Evolutionary conservation across 2,888 invertebrate genomes (phyloP).

Genomic region (Axea sp.): DNA sequence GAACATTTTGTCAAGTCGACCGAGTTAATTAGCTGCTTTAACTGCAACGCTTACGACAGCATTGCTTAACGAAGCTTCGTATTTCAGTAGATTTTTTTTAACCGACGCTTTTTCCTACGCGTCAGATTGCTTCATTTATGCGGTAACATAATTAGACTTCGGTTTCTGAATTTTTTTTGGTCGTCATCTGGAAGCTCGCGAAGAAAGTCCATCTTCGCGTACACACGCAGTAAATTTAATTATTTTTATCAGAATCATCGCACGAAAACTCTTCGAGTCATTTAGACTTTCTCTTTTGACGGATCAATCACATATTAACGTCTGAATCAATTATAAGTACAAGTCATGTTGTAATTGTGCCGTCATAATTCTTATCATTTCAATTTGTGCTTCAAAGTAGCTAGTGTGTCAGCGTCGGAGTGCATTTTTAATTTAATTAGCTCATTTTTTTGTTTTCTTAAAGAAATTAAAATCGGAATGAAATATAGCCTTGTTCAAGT

Average conservation of each 20-base stretch:
- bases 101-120: conserved; percentile 6
- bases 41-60: conserved; percentile 53
- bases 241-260: conserved; percentile 25
- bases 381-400: conserved; percentile 48
- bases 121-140: no score
- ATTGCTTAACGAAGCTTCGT: conserved; percentile 52
- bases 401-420: conserved; percentile 51
- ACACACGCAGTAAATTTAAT: conserved; percentile 7
- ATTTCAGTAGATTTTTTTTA: conserved; percentile 39
- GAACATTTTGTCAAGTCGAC: conserved; percentile 58
- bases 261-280: conserved; percentile 34
- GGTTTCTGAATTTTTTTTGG: neutral
- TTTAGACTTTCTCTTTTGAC: conserved; percentile 47
- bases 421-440: conserved; percentile 7
- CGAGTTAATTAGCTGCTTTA: conserved; percentile 55
- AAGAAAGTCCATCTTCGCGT: no score
- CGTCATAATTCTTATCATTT: conserved; percentile 58
- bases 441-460: no score
- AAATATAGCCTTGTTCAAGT: no score
- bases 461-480: no score
- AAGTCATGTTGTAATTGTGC: conserved; percentile 49
- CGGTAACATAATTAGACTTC: conserved; percentile 15
- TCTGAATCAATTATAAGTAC: conserved; percentile 48
- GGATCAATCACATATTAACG: conserved; percentile 46
- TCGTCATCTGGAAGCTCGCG: no score